Evolutionary conservation across 2,888 invertebrate species (phyloP), one percentile per base, ranked within the genome.

Genomic region (Mechanitis messenoides): DNA sequence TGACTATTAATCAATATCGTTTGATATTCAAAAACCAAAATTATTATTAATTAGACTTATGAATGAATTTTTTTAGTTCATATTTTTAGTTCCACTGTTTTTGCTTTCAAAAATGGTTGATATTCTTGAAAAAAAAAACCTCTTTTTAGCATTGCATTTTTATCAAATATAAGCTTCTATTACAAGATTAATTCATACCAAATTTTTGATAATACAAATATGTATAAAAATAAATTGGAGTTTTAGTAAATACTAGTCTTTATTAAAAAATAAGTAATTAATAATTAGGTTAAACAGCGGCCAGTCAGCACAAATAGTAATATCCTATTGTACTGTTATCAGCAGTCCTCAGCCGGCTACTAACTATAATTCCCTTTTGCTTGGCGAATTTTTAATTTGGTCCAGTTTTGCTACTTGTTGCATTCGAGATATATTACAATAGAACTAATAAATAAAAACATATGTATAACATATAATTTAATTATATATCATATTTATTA

Each of bases 291-390:
- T 78, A 72, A 72, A 70, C 66, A 69, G 64, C 67, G 72, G 80
- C 76, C 83, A 83, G 81, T 78, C 76, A 76, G 75, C 76, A 79
- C 81, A 79, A 79, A 78, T 77, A 76, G 83, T 80, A 84, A 84
- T 84, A 80, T 83, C 81, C 85, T 74, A 85, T 88, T 88, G 88
- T 88, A 72, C 65, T 78, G 80, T 88, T 88, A 88, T 88, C 88
- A 81, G 72, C 77, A 68, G 69, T 71, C 80, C 79, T 81, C 87
- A 88, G 84, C 75, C 72, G 66, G 65, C 64, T 74, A 70, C 78
- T 78, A 81, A 87, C 85, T 87, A 87, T 86, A 85, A 86, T 86
- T 83, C 84, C 77, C 77, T 83, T 84, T 80, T 80, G 79, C 79
- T 78, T 78, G 75, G 77, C 71, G 75, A 80, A 80, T 82, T 86